These are phyloP conservation scores for Gortyna flavago DNA, from an alignment of 2,888 invertebrate species.

Conservation along the genomic window DNA sequence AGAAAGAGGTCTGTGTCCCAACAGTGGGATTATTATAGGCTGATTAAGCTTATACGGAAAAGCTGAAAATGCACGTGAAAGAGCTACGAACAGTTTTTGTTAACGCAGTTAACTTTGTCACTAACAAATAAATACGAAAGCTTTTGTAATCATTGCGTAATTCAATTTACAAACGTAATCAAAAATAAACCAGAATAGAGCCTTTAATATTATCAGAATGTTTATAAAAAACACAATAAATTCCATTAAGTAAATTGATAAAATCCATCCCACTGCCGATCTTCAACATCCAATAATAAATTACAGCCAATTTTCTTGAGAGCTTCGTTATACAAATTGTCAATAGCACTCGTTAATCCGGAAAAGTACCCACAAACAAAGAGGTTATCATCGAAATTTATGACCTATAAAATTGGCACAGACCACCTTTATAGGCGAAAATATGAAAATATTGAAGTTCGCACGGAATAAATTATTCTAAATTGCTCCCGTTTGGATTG, in stretches of 20 bases:
- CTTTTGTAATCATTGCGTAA: neutral
- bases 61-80: neutral
- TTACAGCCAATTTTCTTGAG: constrained; percentile 74
- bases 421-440: constrained; percentile 74
- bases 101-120: neutral
- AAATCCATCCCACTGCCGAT: constrained; percentile 57
- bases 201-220: constrained; percentile 21
- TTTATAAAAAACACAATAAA: constrained; percentile 47
- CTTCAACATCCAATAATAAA: constrained; percentile 66
- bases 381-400: constrained; percentile 79
- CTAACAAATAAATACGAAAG: neutral
- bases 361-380: constrained; percentile 75
- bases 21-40: neutral
- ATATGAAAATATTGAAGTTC: constrained; percentile 76
- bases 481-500: constrained; percentile 77
- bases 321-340: constrained; percentile 72
- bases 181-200: constrained; percentile 2
- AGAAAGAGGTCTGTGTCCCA: neutral
- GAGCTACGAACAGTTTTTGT: neutral
- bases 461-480: constrained; percentile 75
- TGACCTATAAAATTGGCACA: constrained; percentile 77
- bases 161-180: constrained; percentile 12
- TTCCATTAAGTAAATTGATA: constrained; percentile 64
- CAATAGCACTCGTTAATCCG: constrained; percentile 74
- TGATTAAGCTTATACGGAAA: neutral